Evolutionary conservation across 1,140 invertebrate species (phyloP), one percentile per base, ranked within the genome.

Genomic region (Brachionus manjavacas): DNA sequence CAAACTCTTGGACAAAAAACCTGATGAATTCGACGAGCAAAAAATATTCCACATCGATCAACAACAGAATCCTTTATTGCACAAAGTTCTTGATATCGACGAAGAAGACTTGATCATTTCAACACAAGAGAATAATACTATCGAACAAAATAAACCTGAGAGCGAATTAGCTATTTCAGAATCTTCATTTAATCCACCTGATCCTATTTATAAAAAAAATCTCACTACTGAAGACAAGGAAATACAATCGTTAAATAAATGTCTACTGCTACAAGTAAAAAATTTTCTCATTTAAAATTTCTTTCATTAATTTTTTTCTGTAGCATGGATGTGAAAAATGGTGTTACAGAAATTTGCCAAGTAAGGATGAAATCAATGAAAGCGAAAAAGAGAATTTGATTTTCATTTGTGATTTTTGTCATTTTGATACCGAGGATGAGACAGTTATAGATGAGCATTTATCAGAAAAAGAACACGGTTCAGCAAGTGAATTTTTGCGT

Each of bases 261-360:
- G 41, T 11, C 31, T 72, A 6, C 9, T 20, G 7, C 16, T 72
- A 41, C 14, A 20, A 16, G 68, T 72, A 72, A 41, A 41, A 11
- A 23, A 72, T 39, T 35, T 2, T 1, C 12, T 31, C 2, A 68
- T 31, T 35, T 68, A 12, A 72, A 39, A 9, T 20, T 16, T 41
- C 46, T 72, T 46, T 23, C n/a, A 0, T 41, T 9, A 20, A 39
- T 20, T 4, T 39, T 28, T 31, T 70, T 70, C n/a, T 39, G 14
- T 8, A 76, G 72, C 72, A 76, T 49, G 72, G 72, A 25, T 76
- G 72, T 31, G 72, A 76, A 1, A 46, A 76, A 49, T 46, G 25
- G 20, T 76, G 72, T n/a, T 46, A 6, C 8, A 20, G 72, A 49
- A 28, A 76, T 35, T 49, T 76, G 2, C 43, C 72, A 20, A 52